Evolutionary conservation across 2,113 vertebrate species (phyloP).

Genomic region (Rhinoderma darwinii): DNA sequence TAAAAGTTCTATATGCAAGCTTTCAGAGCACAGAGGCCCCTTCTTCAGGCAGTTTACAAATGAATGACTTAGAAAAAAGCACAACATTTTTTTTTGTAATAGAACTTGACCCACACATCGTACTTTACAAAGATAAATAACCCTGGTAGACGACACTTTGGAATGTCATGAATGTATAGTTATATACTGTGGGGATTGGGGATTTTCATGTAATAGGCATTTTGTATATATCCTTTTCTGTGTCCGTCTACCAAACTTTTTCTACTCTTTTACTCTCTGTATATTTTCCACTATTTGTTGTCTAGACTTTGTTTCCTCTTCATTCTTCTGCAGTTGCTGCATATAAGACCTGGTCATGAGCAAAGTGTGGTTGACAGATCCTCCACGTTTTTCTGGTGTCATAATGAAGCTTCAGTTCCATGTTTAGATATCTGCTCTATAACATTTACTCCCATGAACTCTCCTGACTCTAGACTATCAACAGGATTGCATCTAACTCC

Average conservation of each 20-base stretch:
- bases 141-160: too few species aligned
- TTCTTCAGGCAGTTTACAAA: too few species aligned
- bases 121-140: too few species aligned
- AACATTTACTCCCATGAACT: conserved; percentile 88
- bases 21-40: too few species aligned
- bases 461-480: conserved; percentile 84
- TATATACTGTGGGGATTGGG: background rate
- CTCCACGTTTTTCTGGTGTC: conserved; percentile 80
- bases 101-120: too few species aligned
- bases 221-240: background rate
- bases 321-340: conserved; percentile 82
- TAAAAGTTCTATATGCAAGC: too few species aligned
- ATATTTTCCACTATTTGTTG: background rate
- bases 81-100: too few species aligned
- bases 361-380: conserved; percentile 82
- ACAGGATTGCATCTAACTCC: conserved; percentile 81
- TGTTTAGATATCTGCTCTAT: conserved; percentile 90
- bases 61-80: too few species aligned
- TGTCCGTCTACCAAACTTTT: background rate
- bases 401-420: conserved; percentile 82
- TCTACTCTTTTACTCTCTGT: background rate
- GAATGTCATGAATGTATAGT: too few species aligned
- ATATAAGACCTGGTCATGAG: conserved; percentile 81
- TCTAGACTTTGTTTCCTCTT: conserved; percentile 74
- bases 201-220: too few species aligned